Conservation (phyloP, 2,113 vertebrate species). For the Buteo buteo region DNA sequence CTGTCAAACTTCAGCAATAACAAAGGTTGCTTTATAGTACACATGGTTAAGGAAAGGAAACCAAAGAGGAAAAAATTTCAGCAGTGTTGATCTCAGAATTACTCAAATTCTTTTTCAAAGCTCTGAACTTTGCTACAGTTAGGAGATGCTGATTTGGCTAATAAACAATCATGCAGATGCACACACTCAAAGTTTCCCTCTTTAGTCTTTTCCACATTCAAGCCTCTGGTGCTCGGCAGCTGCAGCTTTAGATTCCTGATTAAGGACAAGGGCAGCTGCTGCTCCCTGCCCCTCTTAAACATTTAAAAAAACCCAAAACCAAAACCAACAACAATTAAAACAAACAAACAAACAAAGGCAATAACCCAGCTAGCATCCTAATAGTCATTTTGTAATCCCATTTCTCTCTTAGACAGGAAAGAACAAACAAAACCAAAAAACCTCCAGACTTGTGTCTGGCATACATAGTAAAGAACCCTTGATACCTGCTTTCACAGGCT, state of each 20-base stretch:
- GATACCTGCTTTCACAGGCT: background rate
- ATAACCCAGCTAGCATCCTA: background rate
- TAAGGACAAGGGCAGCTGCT: background rate
- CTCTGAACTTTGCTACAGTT: constrained; percentile 4
- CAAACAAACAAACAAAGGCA: background rate
- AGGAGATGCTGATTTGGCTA: background rate
- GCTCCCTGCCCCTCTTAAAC: background rate
- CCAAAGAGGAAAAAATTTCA: background rate
- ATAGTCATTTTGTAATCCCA: background rate
- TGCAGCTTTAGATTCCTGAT: background rate
- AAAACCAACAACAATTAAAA: background rate
- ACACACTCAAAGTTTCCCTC: background rate
- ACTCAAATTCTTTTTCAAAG: constrained; percentile 1
- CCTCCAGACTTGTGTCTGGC: background rate
- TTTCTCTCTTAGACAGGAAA: background rate
- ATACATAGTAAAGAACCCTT: background rate
- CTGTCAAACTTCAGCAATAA: background rate
- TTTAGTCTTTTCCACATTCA: background rate
- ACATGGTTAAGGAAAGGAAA: background rate
- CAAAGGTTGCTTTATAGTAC: background rate
- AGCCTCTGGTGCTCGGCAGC: background rate
- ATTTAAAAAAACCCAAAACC: background rate
- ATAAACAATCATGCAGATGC: background rate
- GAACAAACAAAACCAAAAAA: background rate
- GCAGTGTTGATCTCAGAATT: background rate